Percentiles rank a stretch among this genome's conserved stretches.
Conservation (phyloP, 2,888 invertebrate species). For the Cosmopolites sordidus region DNA sequence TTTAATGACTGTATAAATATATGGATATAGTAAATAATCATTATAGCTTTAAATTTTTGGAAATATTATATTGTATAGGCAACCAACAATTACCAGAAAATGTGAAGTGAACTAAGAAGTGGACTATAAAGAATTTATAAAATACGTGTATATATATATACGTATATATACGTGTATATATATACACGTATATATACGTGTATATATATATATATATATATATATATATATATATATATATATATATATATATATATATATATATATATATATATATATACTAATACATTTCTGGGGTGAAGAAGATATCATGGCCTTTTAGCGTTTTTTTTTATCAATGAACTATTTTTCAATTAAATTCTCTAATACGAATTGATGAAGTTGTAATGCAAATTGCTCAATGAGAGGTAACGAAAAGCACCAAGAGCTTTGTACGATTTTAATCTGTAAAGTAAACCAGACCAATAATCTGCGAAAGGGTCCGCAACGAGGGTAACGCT, state of each 20-base stretch:
- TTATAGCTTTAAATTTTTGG: too few species aligned
- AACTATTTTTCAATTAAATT: constrained; percentile 12
- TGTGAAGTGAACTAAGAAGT: too few species aligned
- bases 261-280: not conserved
- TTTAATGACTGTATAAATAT: too few species aligned
- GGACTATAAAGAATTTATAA: too few species aligned
- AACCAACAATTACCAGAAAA: too few species aligned
- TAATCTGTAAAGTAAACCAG: constrained; percentile 23
- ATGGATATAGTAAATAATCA: too few species aligned
- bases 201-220: constrained; percentile 3
- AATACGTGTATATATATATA: too few species aligned
- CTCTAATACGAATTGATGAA: constrained; percentile 23
- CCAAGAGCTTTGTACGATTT: constrained; percentile 5
- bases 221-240: constrained; percentile 3
- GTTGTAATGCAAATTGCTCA: constrained; percentile 20
- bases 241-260: constrained; percentile 2
- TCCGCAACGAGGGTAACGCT: not conserved
- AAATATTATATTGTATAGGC: too few species aligned
- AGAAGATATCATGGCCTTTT: too few species aligned
- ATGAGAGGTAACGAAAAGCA: not conserved
- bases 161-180: too few species aligned
- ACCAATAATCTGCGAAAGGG: constrained; percentile 8
- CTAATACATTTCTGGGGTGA: too few species aligned
- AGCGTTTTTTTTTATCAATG: not conserved
- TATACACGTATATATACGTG: not conserved